Base-by-base conservation (phyloP, 2,888 invertebrate species). In the Drosophila birchii region DNA sequence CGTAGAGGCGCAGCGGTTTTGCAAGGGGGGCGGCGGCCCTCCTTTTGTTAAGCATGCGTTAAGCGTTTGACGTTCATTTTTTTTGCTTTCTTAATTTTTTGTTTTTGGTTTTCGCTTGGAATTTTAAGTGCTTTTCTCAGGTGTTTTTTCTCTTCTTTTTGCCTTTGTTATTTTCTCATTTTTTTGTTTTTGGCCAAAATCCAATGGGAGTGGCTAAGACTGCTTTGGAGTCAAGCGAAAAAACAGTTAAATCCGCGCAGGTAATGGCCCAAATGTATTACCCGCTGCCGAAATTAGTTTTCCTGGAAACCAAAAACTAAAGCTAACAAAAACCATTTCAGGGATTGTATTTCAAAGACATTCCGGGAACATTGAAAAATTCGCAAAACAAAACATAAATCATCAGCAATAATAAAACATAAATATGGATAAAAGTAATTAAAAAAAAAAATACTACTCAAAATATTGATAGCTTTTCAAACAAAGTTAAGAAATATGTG, bases 21-120 rank as follows among this genome's bases (percentile, higher is more conserved):
- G n/a, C 9, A 4, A n/a, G 6, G 12, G 12, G 16, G 26, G 29
- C n/a, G 45, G 9, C 11, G 29, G 18, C 56, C n/a, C n/a, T 67
- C 69, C 69, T 58, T 81, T 85, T 78, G 76, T 67, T 86, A 86
- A 83, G 84, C 84, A 71, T 83, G 86, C 81, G 86, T 83, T 62
- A 67, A 77, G 67, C 71, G 73, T 80, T 82, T 80, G 78, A 73
- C 75, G 80, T 71, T 78, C 57, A 66, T 76, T 82, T 77, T 78
- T 29, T 29, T 59, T 38, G 36, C 34, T 53, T 53, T 38, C 36
- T 34, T 51, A 18, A 36, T 20, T 36, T 8, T 20, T 16, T 36
- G 5, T 51, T 51, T 49, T 51, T 34, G 12, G 18, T 20, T 16
- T 53, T 53, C 36, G 55, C 32, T 12, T 49, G 67, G 68, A 67